These are phyloP conservation scores for Ammospiza maritima DNA, from an alignment of 2,797 vertebrate genomes.

Conservation along the genomic window DNA sequence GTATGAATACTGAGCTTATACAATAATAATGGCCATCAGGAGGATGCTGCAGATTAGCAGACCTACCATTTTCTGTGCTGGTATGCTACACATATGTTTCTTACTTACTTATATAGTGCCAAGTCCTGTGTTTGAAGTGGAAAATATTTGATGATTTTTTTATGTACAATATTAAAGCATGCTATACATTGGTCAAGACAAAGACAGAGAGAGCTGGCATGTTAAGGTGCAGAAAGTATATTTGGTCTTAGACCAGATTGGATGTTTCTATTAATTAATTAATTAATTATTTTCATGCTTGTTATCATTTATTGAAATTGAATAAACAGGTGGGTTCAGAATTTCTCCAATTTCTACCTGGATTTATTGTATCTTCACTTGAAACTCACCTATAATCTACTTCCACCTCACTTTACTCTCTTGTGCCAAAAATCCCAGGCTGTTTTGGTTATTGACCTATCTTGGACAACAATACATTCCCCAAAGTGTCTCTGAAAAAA, in stretches of 20 bases:
- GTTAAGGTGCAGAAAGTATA: neutral
- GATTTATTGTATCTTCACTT: neutral
- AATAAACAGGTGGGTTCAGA: neutral
- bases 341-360: neutral
- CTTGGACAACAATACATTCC: neutral
- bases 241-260: neutral
- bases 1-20: neutral
- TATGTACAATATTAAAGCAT: neutral
- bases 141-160: neutral
- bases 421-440: neutral
- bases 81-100: constrained; percentile 30
- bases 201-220: neutral
- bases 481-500: neutral
- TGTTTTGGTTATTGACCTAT: neutral
- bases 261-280: neutral
- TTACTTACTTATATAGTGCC: neutral
- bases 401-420: neutral
- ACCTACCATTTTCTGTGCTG: neutral
- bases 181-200: neutral
- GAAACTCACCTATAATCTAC: neutral
- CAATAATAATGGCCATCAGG: neutral
- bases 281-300: neutral
- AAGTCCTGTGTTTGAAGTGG: neutral
- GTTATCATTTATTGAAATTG: neutral
- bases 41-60: constrained; percentile 28